Evolutionary conservation across 2,888 invertebrate genomes (phyloP).

Genomic region (Trachelus troglodyta): DNA sequence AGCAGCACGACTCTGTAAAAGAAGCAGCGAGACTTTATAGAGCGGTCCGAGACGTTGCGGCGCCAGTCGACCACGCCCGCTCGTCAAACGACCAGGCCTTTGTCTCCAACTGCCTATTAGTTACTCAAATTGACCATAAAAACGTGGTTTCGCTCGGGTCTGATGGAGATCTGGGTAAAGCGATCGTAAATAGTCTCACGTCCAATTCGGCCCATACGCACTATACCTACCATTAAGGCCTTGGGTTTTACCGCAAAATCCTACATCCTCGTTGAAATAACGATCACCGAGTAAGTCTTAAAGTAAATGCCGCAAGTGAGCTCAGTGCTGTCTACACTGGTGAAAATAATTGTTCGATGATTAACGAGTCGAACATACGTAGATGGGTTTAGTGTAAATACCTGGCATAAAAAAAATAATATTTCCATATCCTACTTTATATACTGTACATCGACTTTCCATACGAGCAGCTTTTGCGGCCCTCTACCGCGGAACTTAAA

Average conservation of each 20-base stretch:
- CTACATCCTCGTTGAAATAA: neutral
- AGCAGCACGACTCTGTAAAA: neutral
- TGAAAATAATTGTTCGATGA: slow-evolving; percentile 6
- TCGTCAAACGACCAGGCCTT: slow-evolving; percentile 43
- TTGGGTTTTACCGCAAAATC: neutral
- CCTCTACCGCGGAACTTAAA: neutral
- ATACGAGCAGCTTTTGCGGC: neutral
- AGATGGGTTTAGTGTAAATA: neutral
- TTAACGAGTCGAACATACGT: slow-evolving; percentile 14
- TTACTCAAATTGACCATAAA: slow-evolving; percentile 55
- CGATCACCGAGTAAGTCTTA: neutral
- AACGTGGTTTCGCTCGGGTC: slow-evolving; percentile 33
- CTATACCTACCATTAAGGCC: neutral
- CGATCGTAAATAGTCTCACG: slow-evolving; percentile 6
- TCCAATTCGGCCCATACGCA: neutral
- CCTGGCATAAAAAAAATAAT: neutral
- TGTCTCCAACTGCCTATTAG: slow-evolving; percentile 51
- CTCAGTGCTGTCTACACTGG: neutral
- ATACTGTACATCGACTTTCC: neutral
- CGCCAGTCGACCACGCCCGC: slow-evolving; percentile 46
- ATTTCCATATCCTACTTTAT: neutral
- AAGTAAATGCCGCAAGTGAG: neutral
- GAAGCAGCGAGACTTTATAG: slow-evolving; percentile 5
- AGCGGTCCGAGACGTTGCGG: slow-evolving; percentile 28
- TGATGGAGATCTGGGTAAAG: neutral